These are phyloP conservation scores for Cyanoliseus patagonus DNA, from an alignment of 2,113 vertebrate species.

Conservation along the genomic window DNA sequence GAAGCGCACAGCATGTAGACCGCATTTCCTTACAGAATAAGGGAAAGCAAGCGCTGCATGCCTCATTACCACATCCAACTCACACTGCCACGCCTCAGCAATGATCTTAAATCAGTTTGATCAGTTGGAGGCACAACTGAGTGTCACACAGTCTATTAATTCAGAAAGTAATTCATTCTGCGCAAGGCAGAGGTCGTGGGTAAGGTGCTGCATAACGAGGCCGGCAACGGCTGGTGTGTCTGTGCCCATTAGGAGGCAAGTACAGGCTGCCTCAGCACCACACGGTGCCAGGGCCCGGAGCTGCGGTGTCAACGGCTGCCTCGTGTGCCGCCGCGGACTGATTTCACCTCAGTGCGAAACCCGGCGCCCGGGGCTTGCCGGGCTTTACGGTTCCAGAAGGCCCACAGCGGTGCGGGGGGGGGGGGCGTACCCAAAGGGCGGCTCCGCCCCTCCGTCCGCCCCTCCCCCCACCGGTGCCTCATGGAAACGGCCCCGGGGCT, in stretches of 20 bases:
- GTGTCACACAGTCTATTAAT: neutral
- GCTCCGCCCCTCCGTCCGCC: no score
- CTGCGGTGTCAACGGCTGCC: rapidly evolving
- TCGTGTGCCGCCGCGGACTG: rapidly evolving
- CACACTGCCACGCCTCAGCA: rapidly evolving
- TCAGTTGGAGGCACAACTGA: neutral
- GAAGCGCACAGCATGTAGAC: rapidly evolving
- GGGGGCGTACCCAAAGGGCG: no score
- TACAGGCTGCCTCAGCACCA: neutral
- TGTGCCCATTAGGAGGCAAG: rapidly evolving
- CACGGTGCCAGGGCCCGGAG: rapidly evolving
- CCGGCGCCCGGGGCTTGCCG: neutral
- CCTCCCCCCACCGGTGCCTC: no score
- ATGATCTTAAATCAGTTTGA: neutral
- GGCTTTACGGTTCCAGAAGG: neutral
- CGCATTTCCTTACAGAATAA: rapidly evolving
- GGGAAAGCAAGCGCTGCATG: rapidly evolving
- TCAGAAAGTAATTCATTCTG: neutral
- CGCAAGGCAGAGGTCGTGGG: neutral
- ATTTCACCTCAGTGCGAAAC: neutral
- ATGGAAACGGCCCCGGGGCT: no score
- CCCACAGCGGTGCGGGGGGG: rapidly evolving
- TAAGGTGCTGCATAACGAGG: rapidly evolving
- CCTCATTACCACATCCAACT: neutral
- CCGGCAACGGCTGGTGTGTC: rapidly evolving